Evolutionary conservation across 2,113 vertebrate species (phyloP).

Genomic region (Microtus richardsoni): DNA sequence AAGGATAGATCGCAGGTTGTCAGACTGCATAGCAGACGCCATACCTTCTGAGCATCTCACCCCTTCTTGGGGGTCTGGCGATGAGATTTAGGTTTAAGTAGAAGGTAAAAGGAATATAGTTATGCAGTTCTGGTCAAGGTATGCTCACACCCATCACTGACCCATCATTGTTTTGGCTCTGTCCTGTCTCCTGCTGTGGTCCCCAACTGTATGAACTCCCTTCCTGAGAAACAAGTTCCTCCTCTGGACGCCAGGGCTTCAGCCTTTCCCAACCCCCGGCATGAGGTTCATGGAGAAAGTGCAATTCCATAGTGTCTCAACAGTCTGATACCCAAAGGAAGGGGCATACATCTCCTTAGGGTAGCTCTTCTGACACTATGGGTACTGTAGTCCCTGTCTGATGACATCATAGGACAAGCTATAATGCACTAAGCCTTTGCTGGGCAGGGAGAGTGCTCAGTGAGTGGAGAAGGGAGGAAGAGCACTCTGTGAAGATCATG

Average conservation of each 20-base stretch:
- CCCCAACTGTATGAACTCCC: neutral
- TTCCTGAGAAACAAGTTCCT: neutral
- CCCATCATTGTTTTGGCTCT: neutral
- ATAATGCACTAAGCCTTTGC: neutral
- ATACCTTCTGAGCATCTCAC: neutral
- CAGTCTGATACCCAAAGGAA: neutral
- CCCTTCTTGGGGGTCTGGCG: too few species aligned
- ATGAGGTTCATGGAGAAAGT: neutral
- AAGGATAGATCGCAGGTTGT: neutral
- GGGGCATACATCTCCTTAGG: neutral
- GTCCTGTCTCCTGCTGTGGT: neutral
- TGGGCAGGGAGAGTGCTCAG: neutral
- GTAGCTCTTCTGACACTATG: neutral
- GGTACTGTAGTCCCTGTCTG: neutral
- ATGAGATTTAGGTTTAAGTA: neutral
- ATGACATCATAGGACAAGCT: neutral
- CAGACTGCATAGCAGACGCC: neutral
- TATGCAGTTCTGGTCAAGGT: neutral
- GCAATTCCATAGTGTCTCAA: neutral
- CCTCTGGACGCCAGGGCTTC: neutral
- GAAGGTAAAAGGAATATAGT: neutral
- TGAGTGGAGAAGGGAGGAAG: neutral
- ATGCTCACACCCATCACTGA: neutral
- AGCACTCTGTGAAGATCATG: fast-evolving
- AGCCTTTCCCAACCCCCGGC: neutral